Evolutionary conservation across 2,113 vertebrate genomes (phyloP).

Genomic region (Sialia sialis): DNA sequence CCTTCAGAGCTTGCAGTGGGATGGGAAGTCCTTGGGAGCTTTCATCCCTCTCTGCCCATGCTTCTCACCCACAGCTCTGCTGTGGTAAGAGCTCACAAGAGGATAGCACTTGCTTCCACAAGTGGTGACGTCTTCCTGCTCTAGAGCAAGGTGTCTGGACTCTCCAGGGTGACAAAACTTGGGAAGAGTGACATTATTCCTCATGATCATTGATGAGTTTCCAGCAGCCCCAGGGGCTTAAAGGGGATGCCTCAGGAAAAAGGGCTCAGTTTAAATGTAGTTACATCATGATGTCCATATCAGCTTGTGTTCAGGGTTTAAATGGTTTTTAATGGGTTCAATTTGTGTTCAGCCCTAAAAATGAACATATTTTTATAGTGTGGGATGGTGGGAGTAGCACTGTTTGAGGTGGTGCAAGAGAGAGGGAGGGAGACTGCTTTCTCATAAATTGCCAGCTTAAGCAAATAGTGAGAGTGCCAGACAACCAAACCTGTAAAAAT

Average conservation of each 20-base stretch:
- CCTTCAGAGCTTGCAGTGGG: background rate
- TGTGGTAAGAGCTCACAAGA: background rate
- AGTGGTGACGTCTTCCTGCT: background rate
- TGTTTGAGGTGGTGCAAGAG: background rate
- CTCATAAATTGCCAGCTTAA: constrained; percentile 27
- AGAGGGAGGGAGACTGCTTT: background rate
- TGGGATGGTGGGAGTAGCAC: background rate
- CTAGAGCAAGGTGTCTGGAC: background rate
- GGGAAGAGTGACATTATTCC: background rate
- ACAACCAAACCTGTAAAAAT: constrained; percentile 50
- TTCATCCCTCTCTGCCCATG: background rate
- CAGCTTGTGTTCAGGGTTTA: background rate
- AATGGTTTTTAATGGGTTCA: background rate
- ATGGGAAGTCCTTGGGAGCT: background rate
- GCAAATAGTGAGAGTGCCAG: constrained; percentile 23
- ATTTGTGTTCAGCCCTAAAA: background rate
- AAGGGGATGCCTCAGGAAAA: background rate
- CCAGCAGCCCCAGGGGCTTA: background rate
- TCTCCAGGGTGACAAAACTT: background rate
- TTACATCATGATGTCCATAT: background rate
- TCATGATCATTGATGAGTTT: background rate
- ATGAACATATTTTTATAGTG: background rate
- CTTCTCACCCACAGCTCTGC: background rate
- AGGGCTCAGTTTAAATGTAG: background rate
- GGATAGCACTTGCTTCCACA: background rate